Conservation (phyloP, 1,140 invertebrate species). For the Amphibalanus amphitrite region DNA sequence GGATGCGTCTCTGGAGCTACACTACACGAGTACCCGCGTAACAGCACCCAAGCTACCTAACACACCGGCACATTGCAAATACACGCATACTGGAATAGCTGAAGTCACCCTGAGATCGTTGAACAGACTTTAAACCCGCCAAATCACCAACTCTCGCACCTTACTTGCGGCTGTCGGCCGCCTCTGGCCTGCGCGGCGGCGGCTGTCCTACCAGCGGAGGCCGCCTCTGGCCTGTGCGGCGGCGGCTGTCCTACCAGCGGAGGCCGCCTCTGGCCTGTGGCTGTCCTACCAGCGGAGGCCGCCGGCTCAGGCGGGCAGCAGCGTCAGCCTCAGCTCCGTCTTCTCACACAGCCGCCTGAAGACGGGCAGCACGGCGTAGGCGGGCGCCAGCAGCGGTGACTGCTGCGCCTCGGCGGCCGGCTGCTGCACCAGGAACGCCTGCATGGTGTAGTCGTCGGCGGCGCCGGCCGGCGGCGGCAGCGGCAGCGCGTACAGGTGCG, state of each 20-base stretch:
- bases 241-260: background rate
- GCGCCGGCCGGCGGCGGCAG: slow-evolving; percentile 21
- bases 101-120: background rate
- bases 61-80: background rate
- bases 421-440: slow-evolving; percentile 65
- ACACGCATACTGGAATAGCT: background rate
- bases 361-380: background rate
- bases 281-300: background rate
- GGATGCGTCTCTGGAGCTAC: too few species aligned
- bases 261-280: too few species aligned
- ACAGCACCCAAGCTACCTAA: too few species aligned
- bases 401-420: slow-evolving; percentile 10
- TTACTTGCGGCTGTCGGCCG: background rate
- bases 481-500: slow-evolving; percentile 24
- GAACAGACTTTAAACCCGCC: background rate
- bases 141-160: background rate
- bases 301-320: background rate
- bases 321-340: background rate
- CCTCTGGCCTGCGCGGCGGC: too few species aligned
- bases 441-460: slow-evolving; percentile 46
- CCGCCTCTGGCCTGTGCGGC: too few species aligned
- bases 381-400: background rate
- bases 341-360: background rate
- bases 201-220: background rate
- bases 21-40: too few species aligned